Conservation (phyloP, 1,140 invertebrate species). For the Rhizoglyphus robini region DNA sequence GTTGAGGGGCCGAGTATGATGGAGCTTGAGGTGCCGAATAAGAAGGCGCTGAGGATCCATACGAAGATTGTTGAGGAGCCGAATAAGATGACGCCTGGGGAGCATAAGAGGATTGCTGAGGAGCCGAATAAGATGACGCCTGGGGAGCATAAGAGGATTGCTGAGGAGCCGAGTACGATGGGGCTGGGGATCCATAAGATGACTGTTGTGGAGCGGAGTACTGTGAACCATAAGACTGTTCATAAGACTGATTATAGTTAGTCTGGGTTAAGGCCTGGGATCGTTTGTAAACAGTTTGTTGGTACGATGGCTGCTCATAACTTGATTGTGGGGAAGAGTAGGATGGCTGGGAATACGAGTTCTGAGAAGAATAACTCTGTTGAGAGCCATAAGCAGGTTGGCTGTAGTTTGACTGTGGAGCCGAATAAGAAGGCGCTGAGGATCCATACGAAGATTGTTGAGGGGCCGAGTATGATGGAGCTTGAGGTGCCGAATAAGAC, state of each 20-base stretch:
- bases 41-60: slow-evolving; percentile 13
- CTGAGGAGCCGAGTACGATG: neutral
- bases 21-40: neutral
- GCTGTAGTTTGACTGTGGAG: neutral
- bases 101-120: neutral
- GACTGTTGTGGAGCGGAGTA: neutral
- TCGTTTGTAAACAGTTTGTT: no score
- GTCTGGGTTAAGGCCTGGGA: no score
- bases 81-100: no score
- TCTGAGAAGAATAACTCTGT: neutral
- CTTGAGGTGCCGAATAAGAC: neutral
- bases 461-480: slow-evolving; percentile 4
- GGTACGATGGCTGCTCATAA: slow-evolving; percentile 7
- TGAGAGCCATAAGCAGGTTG: no score
- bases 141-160: no score
- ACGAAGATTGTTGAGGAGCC: neutral
- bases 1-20: neutral
- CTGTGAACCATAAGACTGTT: neutral
- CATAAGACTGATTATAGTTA: neutral
- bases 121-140: no score
- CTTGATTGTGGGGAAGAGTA: neutral
- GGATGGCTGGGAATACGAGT: slow-evolving; percentile 1
- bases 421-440: neutral
- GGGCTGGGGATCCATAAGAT: neutral
- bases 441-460: neutral